Evolutionary conservation across 2,113 vertebrate species (phyloP).

Genomic region (Raja brachyura): DNA sequence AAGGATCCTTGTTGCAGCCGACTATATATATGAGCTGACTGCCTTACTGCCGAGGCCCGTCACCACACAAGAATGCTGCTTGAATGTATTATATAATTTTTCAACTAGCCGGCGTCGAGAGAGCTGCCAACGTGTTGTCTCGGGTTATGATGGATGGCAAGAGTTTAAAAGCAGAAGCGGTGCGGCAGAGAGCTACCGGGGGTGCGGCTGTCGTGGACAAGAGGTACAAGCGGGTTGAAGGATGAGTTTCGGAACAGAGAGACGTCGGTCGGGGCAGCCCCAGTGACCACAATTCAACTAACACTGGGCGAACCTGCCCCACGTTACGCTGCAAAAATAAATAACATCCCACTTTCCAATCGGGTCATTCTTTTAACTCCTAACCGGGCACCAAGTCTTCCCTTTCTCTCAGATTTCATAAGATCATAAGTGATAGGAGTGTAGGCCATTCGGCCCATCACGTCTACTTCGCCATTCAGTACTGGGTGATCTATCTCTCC

Average conservation of each 20-base stretch:
- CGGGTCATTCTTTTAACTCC: neutral
- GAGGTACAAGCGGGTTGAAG: neutral
- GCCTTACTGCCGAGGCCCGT: neutral
- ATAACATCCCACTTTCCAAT: neutral
- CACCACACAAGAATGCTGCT: neutral
- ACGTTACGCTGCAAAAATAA: neutral
- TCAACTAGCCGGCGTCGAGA: constrained; percentile 28
- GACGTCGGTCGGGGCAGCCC: neutral
- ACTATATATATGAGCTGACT: neutral
- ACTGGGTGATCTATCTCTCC: too few relatives aligned
- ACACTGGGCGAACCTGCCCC: neutral
- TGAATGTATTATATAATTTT: neutral
- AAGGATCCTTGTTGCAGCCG: neutral
- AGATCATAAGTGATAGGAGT: too few relatives aligned
- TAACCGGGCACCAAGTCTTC: neutral
- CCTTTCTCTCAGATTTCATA: neutral
- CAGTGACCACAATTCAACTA: neutral
- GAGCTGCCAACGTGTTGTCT: constrained; percentile 45
- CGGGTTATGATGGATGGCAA: constrained; percentile 42
- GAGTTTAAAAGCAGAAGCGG: constrained; percentile 35
- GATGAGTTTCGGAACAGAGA: neutral
- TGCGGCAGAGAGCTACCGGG: too few relatives aligned
- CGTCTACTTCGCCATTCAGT: too few relatives aligned
- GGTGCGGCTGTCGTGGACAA: too few relatives aligned
- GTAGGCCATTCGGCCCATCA: too few relatives aligned